A percentile compares a stretch with the other conserved stretches of the same genome.
Evolutionary conservation across 2,113 vertebrate genomes (phyloP).

Genomic region (Hyla sarda): DNA sequence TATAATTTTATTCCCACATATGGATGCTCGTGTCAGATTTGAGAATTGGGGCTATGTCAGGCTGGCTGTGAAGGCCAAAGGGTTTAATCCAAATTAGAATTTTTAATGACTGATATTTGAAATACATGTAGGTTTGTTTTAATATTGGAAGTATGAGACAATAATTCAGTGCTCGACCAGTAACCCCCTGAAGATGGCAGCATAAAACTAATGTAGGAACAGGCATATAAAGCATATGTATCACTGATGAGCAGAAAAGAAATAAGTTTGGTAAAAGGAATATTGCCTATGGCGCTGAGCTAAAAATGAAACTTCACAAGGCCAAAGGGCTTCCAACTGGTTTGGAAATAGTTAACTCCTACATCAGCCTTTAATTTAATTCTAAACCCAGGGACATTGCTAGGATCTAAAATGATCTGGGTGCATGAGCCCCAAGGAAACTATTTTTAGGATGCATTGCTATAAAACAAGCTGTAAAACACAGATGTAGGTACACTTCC

Average conservation of each 20-base stretch:
- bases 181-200: constrained; percentile 35
- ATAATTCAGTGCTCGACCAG: neutral
- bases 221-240: neutral
- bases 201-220: neutral
- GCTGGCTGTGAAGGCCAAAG: no score
- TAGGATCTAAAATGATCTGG: no score
- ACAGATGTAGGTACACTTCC: no score
- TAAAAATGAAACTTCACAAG: constrained; percentile 5
- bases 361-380: neutral
- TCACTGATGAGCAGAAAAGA: neutral
- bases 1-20: no score
- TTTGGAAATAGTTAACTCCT: neutral
- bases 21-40: no score
- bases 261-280: neutral
- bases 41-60: no score
- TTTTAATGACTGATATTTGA: no score
- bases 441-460: no score
- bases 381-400: neutral
- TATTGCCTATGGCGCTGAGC: constrained; percentile 28
- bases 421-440: no score
- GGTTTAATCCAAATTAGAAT: no score
- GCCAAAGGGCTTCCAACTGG: constrained; percentile 1
- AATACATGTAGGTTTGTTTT: no score
- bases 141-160: neutral
- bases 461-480: no score